phyloP scores from a whole-genome alignment of 2,797 vertebrate genomes.

The Rhinophrynus dorsalis region DNA sequence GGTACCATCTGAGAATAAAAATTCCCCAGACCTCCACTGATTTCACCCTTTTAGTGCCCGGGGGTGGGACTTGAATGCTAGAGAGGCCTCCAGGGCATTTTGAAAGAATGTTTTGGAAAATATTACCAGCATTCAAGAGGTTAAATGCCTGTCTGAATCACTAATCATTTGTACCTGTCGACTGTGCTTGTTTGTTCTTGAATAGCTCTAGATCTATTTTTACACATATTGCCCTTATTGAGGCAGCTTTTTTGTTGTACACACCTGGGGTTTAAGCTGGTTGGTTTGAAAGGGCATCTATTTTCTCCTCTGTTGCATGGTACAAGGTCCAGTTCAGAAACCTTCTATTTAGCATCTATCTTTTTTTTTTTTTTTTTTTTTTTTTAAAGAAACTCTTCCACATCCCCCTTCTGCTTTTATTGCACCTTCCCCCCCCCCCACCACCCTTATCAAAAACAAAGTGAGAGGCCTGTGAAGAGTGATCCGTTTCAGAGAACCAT shows the following conservation, averaged over 20 bases:
- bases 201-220: too few relatives aligned
- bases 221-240: constrained; percentile 14
- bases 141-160: too few relatives aligned
- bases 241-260: constrained; percentile 10
- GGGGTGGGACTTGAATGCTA: too few relatives aligned
- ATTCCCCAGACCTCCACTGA: too few relatives aligned
- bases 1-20: too few relatives aligned
- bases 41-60: too few relatives aligned
- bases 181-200: too few relatives aligned
- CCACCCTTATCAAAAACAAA: not conserved
- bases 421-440: too few relatives aligned
- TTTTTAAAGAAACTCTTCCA: not conserved
- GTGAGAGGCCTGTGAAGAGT: not conserved
- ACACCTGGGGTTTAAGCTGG: not conserved
- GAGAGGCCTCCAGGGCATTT: too few relatives aligned
- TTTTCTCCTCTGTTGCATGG: not conserved
- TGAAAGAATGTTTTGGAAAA: too few relatives aligned
- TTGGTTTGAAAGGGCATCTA: not conserved
- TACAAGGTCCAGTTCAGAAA: not conserved
- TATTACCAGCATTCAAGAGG: too few relatives aligned
- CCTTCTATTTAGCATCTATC: not conserved
- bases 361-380: not conserved
- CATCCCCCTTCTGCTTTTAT: not conserved
- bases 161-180: too few relatives aligned
- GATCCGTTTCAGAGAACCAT: constrained; percentile 4